Conservation (phyloP, 2,113 vertebrate genomes). For the Callithrix jacchus region DNA sequence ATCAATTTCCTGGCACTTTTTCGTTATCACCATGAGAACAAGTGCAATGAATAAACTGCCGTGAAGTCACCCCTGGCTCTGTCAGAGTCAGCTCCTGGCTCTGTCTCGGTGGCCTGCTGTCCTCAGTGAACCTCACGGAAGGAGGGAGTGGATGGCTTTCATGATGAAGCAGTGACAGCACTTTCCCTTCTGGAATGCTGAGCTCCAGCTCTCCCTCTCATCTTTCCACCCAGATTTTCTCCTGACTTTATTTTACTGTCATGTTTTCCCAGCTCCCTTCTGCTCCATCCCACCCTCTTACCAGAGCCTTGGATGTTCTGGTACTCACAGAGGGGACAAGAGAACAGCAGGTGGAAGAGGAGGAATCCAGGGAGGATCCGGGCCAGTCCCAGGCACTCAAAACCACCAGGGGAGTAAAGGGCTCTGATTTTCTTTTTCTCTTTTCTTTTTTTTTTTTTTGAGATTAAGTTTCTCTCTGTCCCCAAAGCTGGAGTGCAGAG, state of each 20-base stretch:
- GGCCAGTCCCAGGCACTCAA: neutral
- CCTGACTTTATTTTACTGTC: neutral
- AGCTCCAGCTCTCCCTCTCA: neutral
- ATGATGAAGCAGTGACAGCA: rapidly evolving
- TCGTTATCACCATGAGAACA: neutral
- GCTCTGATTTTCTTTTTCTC: neutral
- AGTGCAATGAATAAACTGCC: neutral
- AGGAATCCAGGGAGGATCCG: neutral
- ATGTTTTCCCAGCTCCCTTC: neutral
- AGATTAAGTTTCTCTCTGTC: too few relatives aligned
- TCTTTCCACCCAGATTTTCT: neutral
- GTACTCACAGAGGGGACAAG: neutral
- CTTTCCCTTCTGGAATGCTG: neutral
- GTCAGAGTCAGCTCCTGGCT: neutral
- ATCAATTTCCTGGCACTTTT: neutral
- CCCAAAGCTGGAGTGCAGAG: too few relatives aligned
- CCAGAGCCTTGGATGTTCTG: neutral
- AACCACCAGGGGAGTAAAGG: neutral
- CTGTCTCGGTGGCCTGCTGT: neutral
- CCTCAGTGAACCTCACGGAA: neutral
- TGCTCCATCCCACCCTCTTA: rapidly evolving
- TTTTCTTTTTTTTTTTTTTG: too few relatives aligned
- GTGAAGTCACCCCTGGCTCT: neutral
- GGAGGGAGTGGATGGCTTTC: neutral
- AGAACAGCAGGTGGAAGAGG: neutral